Percentiles rank a stretch among this genome's conserved stretches.
Conservation (phyloP, 2,113 vertebrate genomes). For the Gnathonemus echidnorhynchus region DNA sequence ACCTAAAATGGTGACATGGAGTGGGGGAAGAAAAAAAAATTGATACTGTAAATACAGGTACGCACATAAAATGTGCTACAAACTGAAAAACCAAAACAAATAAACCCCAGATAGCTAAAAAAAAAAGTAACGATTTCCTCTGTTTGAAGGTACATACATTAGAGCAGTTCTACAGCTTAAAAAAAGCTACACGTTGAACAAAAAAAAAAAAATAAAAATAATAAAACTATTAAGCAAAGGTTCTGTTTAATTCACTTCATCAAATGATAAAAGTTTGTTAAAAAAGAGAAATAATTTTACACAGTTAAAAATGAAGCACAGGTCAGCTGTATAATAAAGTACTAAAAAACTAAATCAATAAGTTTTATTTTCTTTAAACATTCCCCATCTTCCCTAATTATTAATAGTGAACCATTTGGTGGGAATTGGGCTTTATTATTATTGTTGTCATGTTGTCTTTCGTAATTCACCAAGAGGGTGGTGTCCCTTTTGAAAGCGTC, state of each 20-base stretch:
- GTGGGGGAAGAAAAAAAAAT: constrained; percentile 19
- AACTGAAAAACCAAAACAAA: constrained; percentile 18
- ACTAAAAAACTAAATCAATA: constrained; percentile 98
- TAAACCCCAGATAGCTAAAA: constrained; percentile 11
- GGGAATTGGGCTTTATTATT: constrained; percentile 61
- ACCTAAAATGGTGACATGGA: constrained; percentile 52
- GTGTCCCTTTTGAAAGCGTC: constrained; percentile 57
- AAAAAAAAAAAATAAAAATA: constrained; percentile 57
- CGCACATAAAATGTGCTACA: constrained; percentile 72
- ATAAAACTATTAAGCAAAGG: constrained; percentile 65
- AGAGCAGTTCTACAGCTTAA: constrained; percentile 84
- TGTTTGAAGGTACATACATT: constrained; percentile 67
- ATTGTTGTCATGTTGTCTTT: constrained; percentile 61
- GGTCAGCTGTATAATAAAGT: constrained; percentile 96
- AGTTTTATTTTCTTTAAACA: constrained; percentile 73
- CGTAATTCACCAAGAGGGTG: constrained; percentile 52
- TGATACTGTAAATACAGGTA: constrained; percentile 62
- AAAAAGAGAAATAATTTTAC: constrained; percentile 78
- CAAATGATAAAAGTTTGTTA: constrained; percentile 76
- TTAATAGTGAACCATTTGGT: constrained; percentile 72
- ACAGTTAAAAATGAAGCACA: constrained; percentile 94
- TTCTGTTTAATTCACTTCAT: constrained; percentile 70
- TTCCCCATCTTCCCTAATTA: constrained; percentile 69
- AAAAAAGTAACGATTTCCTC: constrained; percentile 60
- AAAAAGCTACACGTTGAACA: constrained; percentile 62